These are phyloP conservation scores for Dysmachus trigonus DNA, from an alignment of 2,888 invertebrate genomes.

Conservation along the genomic window DNA sequence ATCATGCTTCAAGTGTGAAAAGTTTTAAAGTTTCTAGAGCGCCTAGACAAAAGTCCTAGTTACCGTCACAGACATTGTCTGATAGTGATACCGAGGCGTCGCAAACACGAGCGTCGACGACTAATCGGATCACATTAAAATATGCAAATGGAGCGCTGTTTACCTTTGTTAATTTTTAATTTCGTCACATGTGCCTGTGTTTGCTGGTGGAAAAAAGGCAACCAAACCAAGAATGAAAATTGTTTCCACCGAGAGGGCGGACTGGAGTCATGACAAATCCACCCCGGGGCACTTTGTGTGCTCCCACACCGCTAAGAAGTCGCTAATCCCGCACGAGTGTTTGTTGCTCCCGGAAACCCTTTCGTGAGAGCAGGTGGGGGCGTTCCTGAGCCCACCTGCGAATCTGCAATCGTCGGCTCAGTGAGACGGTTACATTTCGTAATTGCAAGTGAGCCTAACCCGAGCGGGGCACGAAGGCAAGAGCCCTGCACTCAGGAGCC, in stretches of 20 bases:
- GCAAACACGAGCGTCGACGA: background rate
- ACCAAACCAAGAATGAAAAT: background rate
- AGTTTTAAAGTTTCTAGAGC: background rate
- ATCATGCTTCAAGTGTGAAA: background rate
- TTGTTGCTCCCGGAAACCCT: background rate
- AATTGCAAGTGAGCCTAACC: constrained; percentile 12
- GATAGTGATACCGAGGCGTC: background rate
- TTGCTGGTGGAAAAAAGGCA: background rate
- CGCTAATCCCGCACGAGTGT: background rate
- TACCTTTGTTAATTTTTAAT: constrained; percentile 29
- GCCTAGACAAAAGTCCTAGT: background rate
- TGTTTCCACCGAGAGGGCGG: background rate
- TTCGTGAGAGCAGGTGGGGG: too few relatives aligned
- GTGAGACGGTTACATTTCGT: background rate
- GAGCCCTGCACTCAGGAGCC: background rate
- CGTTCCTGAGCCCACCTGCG: background rate
- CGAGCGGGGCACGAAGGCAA: background rate
- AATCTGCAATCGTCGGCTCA: background rate
- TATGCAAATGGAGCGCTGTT: constrained; percentile 3
- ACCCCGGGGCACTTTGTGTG: background rate
- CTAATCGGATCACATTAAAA: constrained; percentile 26
- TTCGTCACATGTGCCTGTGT: background rate
- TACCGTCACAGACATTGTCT: background rate
- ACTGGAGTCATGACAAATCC: background rate
- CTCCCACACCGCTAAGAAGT: background rate